phyloP scores from a whole-genome alignment of 2,113 vertebrate genomes.

The Actinemys pallida region DNA sequence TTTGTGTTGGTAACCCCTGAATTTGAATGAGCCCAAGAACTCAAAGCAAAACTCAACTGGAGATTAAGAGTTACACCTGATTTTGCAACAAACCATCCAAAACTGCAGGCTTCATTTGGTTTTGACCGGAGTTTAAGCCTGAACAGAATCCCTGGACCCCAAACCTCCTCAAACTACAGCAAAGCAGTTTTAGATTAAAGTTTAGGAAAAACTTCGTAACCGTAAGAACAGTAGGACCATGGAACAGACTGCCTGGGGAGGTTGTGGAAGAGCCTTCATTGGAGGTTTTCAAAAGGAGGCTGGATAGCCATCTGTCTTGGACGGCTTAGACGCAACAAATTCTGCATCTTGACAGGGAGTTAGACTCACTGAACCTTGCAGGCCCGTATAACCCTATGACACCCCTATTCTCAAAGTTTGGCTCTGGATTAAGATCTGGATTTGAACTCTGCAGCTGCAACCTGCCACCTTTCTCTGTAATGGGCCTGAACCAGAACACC shows the following conservation, averaged over 20 bases:
- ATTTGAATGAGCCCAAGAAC: not conserved
- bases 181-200: no score
- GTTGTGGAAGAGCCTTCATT: no score
- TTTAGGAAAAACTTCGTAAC: no score
- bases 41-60: not conserved
- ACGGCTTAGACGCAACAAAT: no score
- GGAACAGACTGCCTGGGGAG: no score
- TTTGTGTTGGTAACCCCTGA: accelerated
- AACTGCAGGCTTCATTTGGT: not conserved
- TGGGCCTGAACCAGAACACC: not conserved
- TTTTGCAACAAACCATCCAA: not conserved
- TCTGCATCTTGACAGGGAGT: no score
- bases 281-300: no score
- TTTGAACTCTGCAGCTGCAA: not conserved
- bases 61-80: not conserved
- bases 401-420: not conserved
- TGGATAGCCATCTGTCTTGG: no score
- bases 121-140: not conserved
- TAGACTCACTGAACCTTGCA: no score
- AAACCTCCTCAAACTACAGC: not conserved
- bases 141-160: not conserved
- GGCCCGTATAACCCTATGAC: no score
- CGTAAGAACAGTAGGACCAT: no score
- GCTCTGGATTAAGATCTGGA: not conserved
- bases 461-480: not conserved